phyloP scores from a whole-genome alignment of 1,140 invertebrate species.

The Episyrphus balteatus region DNA sequence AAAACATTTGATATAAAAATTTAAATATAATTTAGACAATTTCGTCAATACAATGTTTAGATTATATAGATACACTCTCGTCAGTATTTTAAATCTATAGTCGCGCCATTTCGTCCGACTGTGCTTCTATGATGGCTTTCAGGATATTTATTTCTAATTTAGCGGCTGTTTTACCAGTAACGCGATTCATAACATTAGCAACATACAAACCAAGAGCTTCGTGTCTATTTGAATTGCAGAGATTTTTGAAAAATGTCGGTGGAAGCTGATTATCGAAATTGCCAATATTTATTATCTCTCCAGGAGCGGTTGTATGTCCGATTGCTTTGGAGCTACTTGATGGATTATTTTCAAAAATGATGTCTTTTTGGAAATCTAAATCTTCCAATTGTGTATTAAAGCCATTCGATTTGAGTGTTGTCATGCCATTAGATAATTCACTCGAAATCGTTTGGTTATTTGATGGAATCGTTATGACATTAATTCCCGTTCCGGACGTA shows the following conservation, averaged over 20 bases:
- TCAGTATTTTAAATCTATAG: no score
- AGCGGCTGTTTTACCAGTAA: conserved; percentile 20
- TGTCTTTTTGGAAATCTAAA: conserved; percentile 30
- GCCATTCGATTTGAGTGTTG: neutral
- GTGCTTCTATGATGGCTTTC: conserved; percentile 28
- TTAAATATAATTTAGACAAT: no score
- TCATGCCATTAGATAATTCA: neutral
- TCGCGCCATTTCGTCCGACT: conserved; percentile 26
- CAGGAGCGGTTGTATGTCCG: neutral
- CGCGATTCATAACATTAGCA: conserved; percentile 32
- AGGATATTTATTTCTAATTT: conserved; percentile 31
- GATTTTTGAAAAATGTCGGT: conserved; percentile 33
- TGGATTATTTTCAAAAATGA: conserved; percentile 20
- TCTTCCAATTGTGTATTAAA: conserved; percentile 27
- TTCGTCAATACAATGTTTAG: no score
- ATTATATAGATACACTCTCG: no score
- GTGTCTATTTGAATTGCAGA: conserved; percentile 31
- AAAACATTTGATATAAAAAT: no score
- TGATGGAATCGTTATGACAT: neutral
- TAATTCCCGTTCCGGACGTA: conserved; percentile 18
- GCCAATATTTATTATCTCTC: conserved; percentile 29
- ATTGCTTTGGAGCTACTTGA: no score
- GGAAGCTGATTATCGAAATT: conserved; percentile 31
- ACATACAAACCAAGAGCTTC: conserved; percentile 31
- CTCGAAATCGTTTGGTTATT: neutral